phyloP scores from a whole-genome alignment of 2,888 invertebrate genomes.

The Drosophila koepferae region DNA sequence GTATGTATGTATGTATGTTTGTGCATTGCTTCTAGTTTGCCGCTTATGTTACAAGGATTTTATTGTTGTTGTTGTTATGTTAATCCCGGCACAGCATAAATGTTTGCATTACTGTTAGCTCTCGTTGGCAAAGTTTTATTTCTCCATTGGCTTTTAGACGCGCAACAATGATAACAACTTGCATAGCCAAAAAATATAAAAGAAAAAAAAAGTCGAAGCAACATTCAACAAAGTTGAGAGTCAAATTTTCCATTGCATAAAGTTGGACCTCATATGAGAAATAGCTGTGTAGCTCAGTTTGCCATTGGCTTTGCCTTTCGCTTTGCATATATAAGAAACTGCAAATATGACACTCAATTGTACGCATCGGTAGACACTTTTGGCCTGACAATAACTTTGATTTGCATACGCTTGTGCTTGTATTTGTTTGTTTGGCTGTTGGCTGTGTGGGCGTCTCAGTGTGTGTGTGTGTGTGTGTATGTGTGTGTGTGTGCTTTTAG shows the following conservation, averaged over 20 bases:
- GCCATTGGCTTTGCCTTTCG: constrained; percentile 18
- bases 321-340: constrained; percentile 67
- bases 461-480: not conserved
- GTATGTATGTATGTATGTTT: not conserved
- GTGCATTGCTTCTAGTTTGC: constrained; percentile 15
- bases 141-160: constrained; percentile 77
- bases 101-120: constrained; percentile 55
- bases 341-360: constrained; percentile 80
- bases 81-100: constrained; percentile 70
- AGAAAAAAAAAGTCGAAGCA: not conserved
- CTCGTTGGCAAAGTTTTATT: constrained; percentile 64
- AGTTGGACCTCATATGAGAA: constrained; percentile 56
- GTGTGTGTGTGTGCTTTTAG: constrained; percentile 19
- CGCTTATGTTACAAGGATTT: constrained; percentile 38
- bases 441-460: not conserved
- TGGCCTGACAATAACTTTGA: constrained; percentile 78
- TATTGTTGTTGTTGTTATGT: constrained; percentile 48
- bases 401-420: constrained; percentile 62
- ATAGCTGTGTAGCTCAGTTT: not conserved
- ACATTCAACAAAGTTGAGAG: constrained; percentile 37
- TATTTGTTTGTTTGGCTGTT: constrained; percentile 38
- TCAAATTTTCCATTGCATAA: constrained; percentile 45
- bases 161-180: constrained; percentile 80
- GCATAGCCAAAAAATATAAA: constrained; percentile 38
- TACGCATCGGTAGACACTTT: constrained; percentile 78